Evolutionary conservation across 2,888 invertebrate genomes (phyloP).

Genomic region (Perizoma flavofasciatum): DNA sequence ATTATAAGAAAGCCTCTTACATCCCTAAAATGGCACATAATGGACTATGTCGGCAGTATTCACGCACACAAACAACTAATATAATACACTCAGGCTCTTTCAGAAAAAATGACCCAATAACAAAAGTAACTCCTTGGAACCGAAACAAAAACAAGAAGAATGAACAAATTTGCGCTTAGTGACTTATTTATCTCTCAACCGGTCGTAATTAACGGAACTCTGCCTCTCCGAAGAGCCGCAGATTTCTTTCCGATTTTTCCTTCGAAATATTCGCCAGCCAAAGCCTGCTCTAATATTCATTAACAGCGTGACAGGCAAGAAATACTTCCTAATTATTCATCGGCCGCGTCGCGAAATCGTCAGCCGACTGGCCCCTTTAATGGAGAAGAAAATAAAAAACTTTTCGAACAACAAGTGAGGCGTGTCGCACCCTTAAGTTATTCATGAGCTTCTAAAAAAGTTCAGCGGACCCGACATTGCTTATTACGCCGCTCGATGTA

Average conservation of each 20-base stretch:
- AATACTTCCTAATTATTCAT: slow-evolving; percentile 81
- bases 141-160: slow-evolving; percentile 72
- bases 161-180: slow-evolving; percentile 76
- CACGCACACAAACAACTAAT: slow-evolving; percentile 66
- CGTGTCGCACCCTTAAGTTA: slow-evolving; percentile 70
- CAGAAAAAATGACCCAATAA: slow-evolving; percentile 70
- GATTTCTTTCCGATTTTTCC: slow-evolving; percentile 65
- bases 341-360: slow-evolving; percentile 72
- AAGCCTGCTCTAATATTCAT: slow-evolving; percentile 74
- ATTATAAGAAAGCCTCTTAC: slow-evolving; percentile 53
- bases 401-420: slow-evolving; percentile 76
- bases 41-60: slow-evolving; percentile 63
- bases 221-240: slow-evolving; percentile 56
- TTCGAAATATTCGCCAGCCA: slow-evolving; percentile 32
- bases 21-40: slow-evolving; percentile 62
- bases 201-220: slow-evolving; percentile 74
- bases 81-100: slow-evolving; percentile 63
- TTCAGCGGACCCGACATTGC: slow-evolving; percentile 58
- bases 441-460: slow-evolving; percentile 72
- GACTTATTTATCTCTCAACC: slow-evolving; percentile 74
- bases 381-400: slow-evolving; percentile 76
- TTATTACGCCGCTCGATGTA: slow-evolving; percentile 61
- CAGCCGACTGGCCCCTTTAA: slow-evolving; percentile 68
- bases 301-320: slow-evolving; percentile 79
- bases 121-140: slow-evolving; percentile 62